These are phyloP conservation scores for Macrosiphum euphorbiae DNA, from an alignment of 2,888 invertebrate genomes.

Conservation along the genomic window DNA sequence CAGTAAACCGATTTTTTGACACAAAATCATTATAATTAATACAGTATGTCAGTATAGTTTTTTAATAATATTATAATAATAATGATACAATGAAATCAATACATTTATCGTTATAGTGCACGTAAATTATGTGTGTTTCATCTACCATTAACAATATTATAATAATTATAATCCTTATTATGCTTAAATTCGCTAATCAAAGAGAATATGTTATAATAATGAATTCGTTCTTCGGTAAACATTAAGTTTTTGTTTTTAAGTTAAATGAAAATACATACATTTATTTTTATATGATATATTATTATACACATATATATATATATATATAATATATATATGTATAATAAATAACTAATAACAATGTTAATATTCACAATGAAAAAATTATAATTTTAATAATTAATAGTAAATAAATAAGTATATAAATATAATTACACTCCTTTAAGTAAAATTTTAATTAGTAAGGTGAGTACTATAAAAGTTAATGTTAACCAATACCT, in stretches of 20 bases:
- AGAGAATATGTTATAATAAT: neutral
- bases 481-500: neutral
- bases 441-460: conserved; percentile 30
- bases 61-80: neutral
- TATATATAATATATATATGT: no score
- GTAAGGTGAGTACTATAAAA: conserved; percentile 28
- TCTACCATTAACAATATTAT: neutral
- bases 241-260: neutral
- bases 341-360: conserved; percentile 60
- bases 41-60: neutral
- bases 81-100: neutral
- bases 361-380: conserved; percentile 61
- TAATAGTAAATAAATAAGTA: conserved; percentile 34
- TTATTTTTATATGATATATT: conserved; percentile 1
- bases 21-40: neutral
- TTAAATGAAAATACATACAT: conserved; percentile 27
- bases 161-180: neutral
- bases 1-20: neutral
- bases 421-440: conserved; percentile 38
- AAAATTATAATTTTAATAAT: conserved; percentile 45
- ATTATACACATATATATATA: neutral
- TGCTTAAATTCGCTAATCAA: neutral
- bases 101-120: neutral
- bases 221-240: neutral
- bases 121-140: neutral